Conservation (phyloP, 2,113 vertebrate species). For the Eudorcas thomsonii region DNA sequence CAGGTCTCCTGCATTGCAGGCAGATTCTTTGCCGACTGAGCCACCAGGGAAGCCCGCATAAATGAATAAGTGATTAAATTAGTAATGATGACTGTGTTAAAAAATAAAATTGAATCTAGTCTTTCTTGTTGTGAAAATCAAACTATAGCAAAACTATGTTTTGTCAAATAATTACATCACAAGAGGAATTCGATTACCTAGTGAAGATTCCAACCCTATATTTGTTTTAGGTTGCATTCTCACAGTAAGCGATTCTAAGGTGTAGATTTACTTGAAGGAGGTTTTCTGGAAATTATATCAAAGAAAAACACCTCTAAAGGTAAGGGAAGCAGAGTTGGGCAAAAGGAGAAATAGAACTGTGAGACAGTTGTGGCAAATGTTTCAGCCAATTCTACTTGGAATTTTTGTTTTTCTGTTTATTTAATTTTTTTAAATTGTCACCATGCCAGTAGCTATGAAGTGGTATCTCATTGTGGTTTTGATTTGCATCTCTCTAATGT, state of each 20-base stretch:
- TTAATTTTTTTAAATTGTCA: not conserved
- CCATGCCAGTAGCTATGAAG: not conserved
- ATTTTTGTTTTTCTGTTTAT: not conserved
- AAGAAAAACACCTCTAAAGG: not conserved
- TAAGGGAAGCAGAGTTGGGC: not conserved
- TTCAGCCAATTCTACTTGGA: not conserved
- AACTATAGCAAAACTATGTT: not conserved
- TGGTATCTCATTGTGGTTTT: not conserved
- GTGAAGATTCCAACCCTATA: not conserved
- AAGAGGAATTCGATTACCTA: not conserved
- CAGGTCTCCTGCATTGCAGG: not conserved
- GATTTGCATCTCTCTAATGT: not conserved
- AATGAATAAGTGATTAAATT: not conserved
- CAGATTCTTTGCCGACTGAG: not conserved
- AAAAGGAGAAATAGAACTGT: not conserved
- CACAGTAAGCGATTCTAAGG: not conserved
- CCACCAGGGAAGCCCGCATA: not conserved
- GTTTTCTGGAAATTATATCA: not conserved
- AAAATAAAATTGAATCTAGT: not conserved
- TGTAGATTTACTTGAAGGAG: not conserved
- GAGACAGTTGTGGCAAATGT: not conserved
- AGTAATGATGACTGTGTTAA: not conserved
- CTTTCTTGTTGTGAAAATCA: not conserved
- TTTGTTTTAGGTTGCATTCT: not conserved
- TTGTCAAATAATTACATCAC: not conserved